These are phyloP conservation scores for Thalpophila matura DNA, from an alignment of 2,888 invertebrate genomes.

Conservation along the genomic window DNA sequence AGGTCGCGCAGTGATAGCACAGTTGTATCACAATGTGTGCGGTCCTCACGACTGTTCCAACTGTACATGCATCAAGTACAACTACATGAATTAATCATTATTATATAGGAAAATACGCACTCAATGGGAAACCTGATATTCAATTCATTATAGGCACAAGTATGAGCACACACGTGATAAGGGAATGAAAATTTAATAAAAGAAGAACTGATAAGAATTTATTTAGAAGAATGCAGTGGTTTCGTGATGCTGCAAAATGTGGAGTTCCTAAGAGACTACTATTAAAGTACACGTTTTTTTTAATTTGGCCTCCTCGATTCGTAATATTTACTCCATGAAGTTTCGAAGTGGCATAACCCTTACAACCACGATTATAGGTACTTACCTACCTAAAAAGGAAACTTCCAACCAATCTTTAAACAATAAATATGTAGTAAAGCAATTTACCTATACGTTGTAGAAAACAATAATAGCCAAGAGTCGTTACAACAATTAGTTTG, in stretches of 20 bases:
- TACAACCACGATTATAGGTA: no score
- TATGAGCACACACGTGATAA: no score
- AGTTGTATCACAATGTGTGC: conserved; percentile 36
- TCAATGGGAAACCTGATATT: conserved; percentile 8
- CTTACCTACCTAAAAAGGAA: not conserved
- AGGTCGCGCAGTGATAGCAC: conserved; percentile 46
- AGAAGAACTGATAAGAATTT: no score
- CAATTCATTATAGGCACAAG: not conserved
- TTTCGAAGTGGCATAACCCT: no score
- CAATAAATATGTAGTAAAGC: not conserved
- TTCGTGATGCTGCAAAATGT: no score
- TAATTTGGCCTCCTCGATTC: no score
- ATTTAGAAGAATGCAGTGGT: no score
- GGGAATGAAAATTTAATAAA: not conserved
- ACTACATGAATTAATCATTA: conserved; percentile 29
- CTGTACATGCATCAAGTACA: conserved; percentile 13
- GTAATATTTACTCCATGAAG: no score
- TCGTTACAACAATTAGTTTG: conserved; percentile 16
- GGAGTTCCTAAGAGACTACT: no score
- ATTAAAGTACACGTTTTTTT: no score
- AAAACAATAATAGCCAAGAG: conserved; percentile 2
- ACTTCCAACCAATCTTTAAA: not conserved
- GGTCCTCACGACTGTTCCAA: conserved; percentile 15
- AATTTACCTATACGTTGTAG: not conserved
- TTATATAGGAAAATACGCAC: conserved; percentile 12